Percentiles rank a stretch among this genome's conserved stretches.
phyloP scores from a whole-genome alignment of 2,888 invertebrate genomes.

The Lepidochitona cinerea region DNA sequence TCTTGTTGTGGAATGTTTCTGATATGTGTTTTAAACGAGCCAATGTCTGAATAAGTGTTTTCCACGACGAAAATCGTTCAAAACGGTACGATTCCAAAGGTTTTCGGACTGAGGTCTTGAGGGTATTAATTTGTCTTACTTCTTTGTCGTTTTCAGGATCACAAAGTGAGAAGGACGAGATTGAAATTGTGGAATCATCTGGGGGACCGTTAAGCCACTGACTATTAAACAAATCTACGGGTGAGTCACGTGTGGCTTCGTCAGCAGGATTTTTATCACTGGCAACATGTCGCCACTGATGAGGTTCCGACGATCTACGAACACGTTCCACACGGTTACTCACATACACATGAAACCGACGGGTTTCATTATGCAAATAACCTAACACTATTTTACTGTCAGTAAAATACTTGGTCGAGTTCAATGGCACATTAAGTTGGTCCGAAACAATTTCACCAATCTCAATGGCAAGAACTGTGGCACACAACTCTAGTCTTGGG shows the following conservation, averaged over 20 bases:
- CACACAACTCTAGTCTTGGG: conserved; percentile 16
- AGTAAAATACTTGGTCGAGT: background rate
- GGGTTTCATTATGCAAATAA: background rate
- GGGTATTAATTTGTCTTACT: too few species aligned
- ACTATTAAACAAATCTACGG: too few species aligned
- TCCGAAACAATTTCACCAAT: background rate
- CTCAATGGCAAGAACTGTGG: conserved; percentile 14
- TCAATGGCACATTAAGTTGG: background rate
- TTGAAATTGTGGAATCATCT: too few species aligned
- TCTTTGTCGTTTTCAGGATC: too few species aligned
- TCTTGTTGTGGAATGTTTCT: too few species aligned
- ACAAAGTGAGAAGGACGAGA: too few species aligned
- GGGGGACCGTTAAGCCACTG: too few species aligned
- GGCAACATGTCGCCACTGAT: conserved; percentile 6
- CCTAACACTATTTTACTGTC: conserved; percentile 9
- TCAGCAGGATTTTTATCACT: conserved; percentile 5
- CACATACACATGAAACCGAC: conserved; percentile 12
- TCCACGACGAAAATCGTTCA: too few species aligned
- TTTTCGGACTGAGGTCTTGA: too few species aligned
- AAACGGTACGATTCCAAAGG: too few species aligned
- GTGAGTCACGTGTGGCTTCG: background rate
- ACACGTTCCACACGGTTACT: conserved; percentile 2
- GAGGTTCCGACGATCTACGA: background rate
- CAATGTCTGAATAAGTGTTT: too few species aligned
- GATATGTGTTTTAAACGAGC: too few species aligned